Percentiles rank a stretch among this genome's conserved stretches.
phyloP scores from a whole-genome alignment of 2,797 vertebrate species.

The Acomys russatus region DNA sequence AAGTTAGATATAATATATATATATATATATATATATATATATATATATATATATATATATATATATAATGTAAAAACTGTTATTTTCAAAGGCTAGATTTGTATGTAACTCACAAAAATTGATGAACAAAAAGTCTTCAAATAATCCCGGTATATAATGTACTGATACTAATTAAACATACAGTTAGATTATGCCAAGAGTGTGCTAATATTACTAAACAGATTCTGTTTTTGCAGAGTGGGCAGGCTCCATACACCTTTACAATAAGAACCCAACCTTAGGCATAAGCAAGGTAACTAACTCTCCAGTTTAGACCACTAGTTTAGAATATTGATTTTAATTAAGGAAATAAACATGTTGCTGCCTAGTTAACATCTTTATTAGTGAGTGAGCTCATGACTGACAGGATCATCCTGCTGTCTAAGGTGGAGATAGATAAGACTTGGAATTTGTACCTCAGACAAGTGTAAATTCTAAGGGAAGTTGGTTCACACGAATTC shows the following conservation, averaged over 20 bases:
- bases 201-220: neutral
- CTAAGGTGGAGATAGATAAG: neutral
- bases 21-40: no score
- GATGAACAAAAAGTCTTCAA: neutral
- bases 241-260: neutral
- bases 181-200: neutral
- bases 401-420: neutral
- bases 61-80: neutral
- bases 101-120: conserved; percentile 4
- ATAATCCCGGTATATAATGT: neutral
- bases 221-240: neutral
- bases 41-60: no score
- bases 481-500: neutral
- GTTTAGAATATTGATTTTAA: neutral
- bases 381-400: neutral
- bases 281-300: neutral
- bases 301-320: neutral
- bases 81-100: neutral
- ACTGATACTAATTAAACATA: neutral
- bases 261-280: neutral
- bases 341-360: neutral
- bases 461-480: neutral
- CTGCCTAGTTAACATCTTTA: neutral
- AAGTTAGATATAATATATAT: neutral
- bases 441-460: neutral